Base-by-base conservation (phyloP, 1,140 invertebrate species). In the Anthonomus grandis region DNA sequence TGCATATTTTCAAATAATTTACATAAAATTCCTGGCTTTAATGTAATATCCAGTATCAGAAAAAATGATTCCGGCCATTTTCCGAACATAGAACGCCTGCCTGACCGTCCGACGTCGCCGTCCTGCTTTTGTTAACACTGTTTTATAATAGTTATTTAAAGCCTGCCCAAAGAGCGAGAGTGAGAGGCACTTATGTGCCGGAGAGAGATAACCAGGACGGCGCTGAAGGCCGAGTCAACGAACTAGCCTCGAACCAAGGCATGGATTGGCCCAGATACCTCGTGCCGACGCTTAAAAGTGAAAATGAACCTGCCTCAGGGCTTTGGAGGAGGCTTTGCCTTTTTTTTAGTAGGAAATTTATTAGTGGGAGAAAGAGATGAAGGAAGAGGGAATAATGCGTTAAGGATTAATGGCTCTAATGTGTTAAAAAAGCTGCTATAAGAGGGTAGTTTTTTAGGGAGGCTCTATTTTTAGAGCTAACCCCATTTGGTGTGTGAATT, bases 181-280 rank as follows among this genome's bases (percentile, higher is more conserved):
- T 19, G 22, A 45, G 39, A 42, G 3, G n/a, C 10, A 17, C 13
- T 45, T 46, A 59, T 66, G 62, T 63, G 66, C 66, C 62, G 61
- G 59, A 64, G 27, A 53, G 56, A 63, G 62, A 67, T 23, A 45
- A 64, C 47, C 17, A 25, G 47, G n/a, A n/a, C 45, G 34, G 39
- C 38, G 24, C 48, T 62, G 65, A 70, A 72, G 68, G 70, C 63
- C 70, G 65, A 65, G 64, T 69, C 65, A 73, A 71, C 62, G 71
- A 70, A 71, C 71, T 73, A 69, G 68, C 46, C 68, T 70, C 68
- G 48, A 27, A 31, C 10, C 17, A 55, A 50, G 63, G 39, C n/a
- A 18, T 37, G 42, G 48, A 19, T 51, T 69, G 71, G 62, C 70
- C 69, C 57, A 73, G 68, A 68, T 72, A 67, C 57, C 41, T 49